A percentile compares a stretch with the other conserved stretches of the same genome.
These are phyloP conservation scores for Strix aluco DNA, from an alignment of 2,113 vertebrate species.

Conservation along the genomic window DNA sequence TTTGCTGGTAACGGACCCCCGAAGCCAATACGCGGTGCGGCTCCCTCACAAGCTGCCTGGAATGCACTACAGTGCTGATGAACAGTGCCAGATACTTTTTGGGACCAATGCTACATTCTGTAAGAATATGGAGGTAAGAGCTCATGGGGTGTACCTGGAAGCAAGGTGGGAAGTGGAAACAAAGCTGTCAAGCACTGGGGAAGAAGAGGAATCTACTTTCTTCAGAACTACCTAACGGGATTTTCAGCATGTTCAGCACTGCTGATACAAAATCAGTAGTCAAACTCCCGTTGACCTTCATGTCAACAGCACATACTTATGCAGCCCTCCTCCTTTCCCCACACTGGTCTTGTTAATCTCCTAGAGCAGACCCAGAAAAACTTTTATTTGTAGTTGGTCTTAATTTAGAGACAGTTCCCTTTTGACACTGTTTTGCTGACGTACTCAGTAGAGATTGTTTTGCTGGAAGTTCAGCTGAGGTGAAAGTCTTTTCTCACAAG, in stretches of 20 bases:
- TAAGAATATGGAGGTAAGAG: slow-evolving; percentile 92
- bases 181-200: neutral
- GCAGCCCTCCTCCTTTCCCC: neutral
- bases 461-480: slow-evolving; percentile 22
- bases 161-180: neutral
- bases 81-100: slow-evolving; percentile 97
- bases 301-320: neutral
- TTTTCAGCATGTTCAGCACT: neutral
- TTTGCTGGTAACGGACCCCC: slow-evolving; percentile 86
- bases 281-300: accelerated
- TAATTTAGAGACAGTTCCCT: neutral
- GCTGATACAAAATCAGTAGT: neutral
- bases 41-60: slow-evolving; percentile 93
- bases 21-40: slow-evolving; percentile 81
- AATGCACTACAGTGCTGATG: slow-evolving; percentile 95
- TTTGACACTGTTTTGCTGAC: neutral
- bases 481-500: neutral
- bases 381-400: neutral
- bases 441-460: neutral
- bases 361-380: neutral
- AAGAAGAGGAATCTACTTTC: neutral
- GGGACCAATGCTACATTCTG: slow-evolving; percentile 97
- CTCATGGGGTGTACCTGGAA: neutral
- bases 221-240: neutral
- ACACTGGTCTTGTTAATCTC: neutral